Percentiles rank a stretch among this genome's conserved stretches.
These are phyloP conservation scores for Lepas anatifera DNA, from an alignment of 2,888 invertebrate genomes.

Conservation along the genomic window DNA sequence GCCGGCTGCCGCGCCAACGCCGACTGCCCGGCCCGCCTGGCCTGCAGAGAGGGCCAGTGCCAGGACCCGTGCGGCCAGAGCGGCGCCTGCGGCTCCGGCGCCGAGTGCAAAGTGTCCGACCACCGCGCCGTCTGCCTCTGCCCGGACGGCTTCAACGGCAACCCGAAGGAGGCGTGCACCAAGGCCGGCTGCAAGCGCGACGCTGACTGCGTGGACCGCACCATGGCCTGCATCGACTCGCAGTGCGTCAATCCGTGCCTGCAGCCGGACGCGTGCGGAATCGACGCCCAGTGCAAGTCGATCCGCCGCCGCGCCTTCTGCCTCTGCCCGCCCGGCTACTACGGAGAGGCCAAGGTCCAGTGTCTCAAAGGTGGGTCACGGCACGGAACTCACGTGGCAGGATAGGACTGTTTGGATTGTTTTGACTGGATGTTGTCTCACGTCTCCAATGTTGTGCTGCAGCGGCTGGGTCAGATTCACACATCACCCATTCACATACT, in stretches of 20 bases:
- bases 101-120: slow-evolving; percentile 31
- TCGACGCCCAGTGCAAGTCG: slow-evolving; percentile 48
- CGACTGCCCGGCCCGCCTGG: slow-evolving; percentile 63
- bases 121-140: slow-evolving; percentile 62
- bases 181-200: slow-evolving; percentile 36
- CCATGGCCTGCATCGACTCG: slow-evolving; percentile 56
- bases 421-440: no score
- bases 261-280: slow-evolving; percentile 74
- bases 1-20: slow-evolving; percentile 66
- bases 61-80: slow-evolving; percentile 48
- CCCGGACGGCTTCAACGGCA: slow-evolving; percentile 63
- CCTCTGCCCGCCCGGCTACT: slow-evolving; percentile 67
- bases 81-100: slow-evolving; percentile 44
- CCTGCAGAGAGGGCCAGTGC: slow-evolving; percentile 52
- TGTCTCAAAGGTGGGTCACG: slow-evolving; percentile 52
- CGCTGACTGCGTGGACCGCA: slow-evolving; percentile 29
- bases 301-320: slow-evolving; percentile 49
- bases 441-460: no score
- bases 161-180: slow-evolving; percentile 62
- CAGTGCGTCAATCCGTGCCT: slow-evolving; percentile 60
- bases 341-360: slow-evolving; percentile 62
- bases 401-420: no score
- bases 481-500: no score
- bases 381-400: not conserved
- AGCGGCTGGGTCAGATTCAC: no score